A percentile compares a stretch with the other conserved stretches of the same genome.
phyloP scores from a whole-genome alignment of 1,140 invertebrate genomes.

The Trichogramma pretiosum region DNA sequence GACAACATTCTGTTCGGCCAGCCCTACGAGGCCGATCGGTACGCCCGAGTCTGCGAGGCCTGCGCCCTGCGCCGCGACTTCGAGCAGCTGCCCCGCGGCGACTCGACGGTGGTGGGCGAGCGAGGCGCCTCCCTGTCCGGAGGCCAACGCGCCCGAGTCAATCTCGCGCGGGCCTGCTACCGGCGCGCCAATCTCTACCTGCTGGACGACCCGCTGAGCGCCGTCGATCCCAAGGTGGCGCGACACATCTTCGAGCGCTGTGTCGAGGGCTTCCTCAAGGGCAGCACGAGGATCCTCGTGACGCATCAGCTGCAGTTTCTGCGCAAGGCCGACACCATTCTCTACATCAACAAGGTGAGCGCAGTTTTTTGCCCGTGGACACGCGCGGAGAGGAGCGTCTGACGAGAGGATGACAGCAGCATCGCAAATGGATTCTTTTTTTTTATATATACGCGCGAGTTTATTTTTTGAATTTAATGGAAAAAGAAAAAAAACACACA shows the following conservation, averaged over 20 bases:
- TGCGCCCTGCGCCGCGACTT: constrained; percentile 68
- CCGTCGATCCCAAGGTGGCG: constrained; percentile 61
- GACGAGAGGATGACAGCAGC: too few species aligned
- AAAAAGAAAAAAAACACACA: too few species aligned
- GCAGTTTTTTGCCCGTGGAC: too few species aligned
- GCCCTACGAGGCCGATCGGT: constrained; percentile 56
- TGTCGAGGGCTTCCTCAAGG: constrained; percentile 45
- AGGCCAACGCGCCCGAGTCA: constrained; percentile 79
- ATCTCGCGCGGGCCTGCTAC: constrained; percentile 69
- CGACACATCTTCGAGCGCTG: constrained; percentile 60
- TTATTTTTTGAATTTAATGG: too few species aligned
- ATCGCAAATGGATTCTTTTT: too few species aligned
- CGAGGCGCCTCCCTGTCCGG: constrained; percentile 76
- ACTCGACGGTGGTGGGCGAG: constrained; percentile 72
- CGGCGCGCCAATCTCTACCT: constrained; percentile 65
- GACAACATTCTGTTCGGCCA: constrained; percentile 79
- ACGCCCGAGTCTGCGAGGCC: constrained; percentile 56
- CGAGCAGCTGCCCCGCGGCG: constrained; percentile 68
- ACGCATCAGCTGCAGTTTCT: constrained; percentile 82
- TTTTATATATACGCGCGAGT: too few species aligned
- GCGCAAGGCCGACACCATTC: constrained; percentile 62
- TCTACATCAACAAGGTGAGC: constrained; percentile 67
- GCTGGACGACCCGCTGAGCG: constrained; percentile 72
- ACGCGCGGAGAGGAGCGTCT: too few species aligned
- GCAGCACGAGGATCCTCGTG: constrained; percentile 66